Evolutionary conservation across 30 jellyfish, hydroid and myxozoan species (phyloP).

Genomic region (Hydractinia symbiolongicarpus): DNA sequence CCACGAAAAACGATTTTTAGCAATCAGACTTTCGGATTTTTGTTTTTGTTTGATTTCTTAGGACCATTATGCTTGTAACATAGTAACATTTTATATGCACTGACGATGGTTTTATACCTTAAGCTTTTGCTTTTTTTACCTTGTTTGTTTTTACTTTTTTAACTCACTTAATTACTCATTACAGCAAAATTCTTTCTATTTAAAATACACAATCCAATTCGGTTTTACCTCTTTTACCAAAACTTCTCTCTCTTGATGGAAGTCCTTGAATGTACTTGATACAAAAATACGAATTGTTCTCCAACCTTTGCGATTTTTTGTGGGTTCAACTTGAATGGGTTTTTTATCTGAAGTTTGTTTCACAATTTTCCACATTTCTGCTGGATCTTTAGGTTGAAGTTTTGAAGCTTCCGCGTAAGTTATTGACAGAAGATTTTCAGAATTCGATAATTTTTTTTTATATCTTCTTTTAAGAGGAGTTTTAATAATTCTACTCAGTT

Average conservation of each 20-base stretch:
- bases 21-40: no score
- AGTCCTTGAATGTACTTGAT: conserved; percentile 93
- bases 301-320: conserved; percentile 98
- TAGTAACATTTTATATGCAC: no score
- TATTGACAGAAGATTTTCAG: conserved; percentile 14
- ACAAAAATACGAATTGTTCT: conserved; percentile 92
- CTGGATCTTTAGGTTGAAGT: conserved; percentile 49
- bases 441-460: neutral
- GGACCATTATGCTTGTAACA: no score
- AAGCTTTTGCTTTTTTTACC: no score
- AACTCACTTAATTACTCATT: no score
- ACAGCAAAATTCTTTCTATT: no score
- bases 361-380: conserved; percentile 99
- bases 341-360: conserved; percentile 70
- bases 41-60: no score
- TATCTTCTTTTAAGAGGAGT: neutral
- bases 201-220: neutral
- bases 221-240: conserved; percentile 86
- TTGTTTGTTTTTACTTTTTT: no score
- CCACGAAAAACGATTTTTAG: no score
- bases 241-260: conserved; percentile 96
- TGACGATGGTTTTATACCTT: no score
- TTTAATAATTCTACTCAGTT: no score
- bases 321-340: conserved; percentile 75
- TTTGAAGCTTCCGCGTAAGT: conserved; percentile 32